Conservation (phyloP, 2,888 invertebrate species). For the Tenthredo distinguenda region DNA sequence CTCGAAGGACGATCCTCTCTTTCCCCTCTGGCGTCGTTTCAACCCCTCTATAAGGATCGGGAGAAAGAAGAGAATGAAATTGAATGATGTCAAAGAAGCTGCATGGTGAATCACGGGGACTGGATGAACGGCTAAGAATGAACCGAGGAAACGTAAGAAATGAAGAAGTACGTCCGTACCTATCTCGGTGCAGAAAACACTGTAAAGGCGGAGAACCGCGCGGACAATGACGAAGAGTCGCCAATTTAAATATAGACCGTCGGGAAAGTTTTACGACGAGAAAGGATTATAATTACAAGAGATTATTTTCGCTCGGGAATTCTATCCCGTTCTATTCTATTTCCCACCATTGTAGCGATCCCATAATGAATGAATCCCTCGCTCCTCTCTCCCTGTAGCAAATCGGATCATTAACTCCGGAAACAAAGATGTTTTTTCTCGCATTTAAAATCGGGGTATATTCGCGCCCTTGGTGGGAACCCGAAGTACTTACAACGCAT, state of each 20-base stretch:
- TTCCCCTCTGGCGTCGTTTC: not conserved
- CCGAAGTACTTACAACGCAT: not conserved
- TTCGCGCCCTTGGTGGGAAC: too few species aligned
- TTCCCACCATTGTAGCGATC: not conserved
- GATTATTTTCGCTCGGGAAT: not conserved
- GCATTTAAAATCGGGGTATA: not conserved
- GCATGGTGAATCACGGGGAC: slow-evolving; percentile 22
- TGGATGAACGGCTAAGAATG: not conserved
- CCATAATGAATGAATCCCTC: not conserved
- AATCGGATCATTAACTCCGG: not conserved
- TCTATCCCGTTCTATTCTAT: not conserved
- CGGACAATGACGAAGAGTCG: slow-evolving; percentile 58
- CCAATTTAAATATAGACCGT: slow-evolving; percentile 66
- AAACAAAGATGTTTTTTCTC: not conserved
- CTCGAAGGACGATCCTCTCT: slow-evolving; percentile 24
- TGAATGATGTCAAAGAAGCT: slow-evolving; percentile 16
- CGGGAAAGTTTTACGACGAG: slow-evolving; percentile 71
- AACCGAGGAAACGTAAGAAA: not conserved
- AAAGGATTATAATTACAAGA: slow-evolving; percentile 70
- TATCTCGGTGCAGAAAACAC: slow-evolving; percentile 45
- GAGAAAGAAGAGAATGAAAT: slow-evolving; percentile 25
- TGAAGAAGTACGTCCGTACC: not conserved
- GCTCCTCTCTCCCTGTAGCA: not conserved
- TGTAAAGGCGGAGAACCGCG: slow-evolving; percentile 57
- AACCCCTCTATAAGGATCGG: slow-evolving; percentile 19